Base-by-base conservation (phyloP, 2,888 invertebrate genomes). In the Furcula furcula region DNA sequence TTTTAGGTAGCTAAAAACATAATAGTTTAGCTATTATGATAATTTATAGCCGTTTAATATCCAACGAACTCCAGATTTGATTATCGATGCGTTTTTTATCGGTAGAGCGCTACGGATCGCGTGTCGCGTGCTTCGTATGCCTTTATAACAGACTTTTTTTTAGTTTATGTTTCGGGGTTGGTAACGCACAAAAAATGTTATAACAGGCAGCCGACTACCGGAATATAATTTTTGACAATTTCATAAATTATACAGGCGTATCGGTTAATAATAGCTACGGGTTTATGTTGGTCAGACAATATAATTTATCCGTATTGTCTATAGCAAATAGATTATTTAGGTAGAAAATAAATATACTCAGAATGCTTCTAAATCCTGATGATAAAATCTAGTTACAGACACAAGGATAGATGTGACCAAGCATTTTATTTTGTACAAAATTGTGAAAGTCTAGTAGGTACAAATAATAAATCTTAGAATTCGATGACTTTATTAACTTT, bases 161-260 rank as follows among this genome's bases (percentile, higher is more conserved):
- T 55, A 68, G 65, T 65, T 65, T 55, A 55, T 55, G 55, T 75
- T 76, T 75, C 65, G 67, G 71, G 80, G 76, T 76, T 73, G n/a
- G 73, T 65, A 71, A 65, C 70, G 53, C 53, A 84, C 75, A 87
- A 84, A 87, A 87, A 84, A 81, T 65, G 64, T 66, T 62, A 67
- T 73, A 77, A 83, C 82, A 73, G 77, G 72, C 75, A 80, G 79
- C 73, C 76, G 88, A 88, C 87, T 88, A 87, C 88, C 69, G 88
- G 84, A 87, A 87, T 84, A 82, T 85, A 83, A 85, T 86, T 87
- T 81, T 81, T 83, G 85, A 66, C 84, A 85, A 87, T 87, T 87
- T 87, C 54, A 79, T 79, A 85, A 87, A 88, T 87, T 87, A 87
- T 76, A 84, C 69, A 62, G 71, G 34, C 68, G 69, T 76, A 80